Evolutionary conservation across 2,888 invertebrate genomes (phyloP), one percentile per base, ranked within the genome.

Genomic region (Lasius platythorax): DNA sequence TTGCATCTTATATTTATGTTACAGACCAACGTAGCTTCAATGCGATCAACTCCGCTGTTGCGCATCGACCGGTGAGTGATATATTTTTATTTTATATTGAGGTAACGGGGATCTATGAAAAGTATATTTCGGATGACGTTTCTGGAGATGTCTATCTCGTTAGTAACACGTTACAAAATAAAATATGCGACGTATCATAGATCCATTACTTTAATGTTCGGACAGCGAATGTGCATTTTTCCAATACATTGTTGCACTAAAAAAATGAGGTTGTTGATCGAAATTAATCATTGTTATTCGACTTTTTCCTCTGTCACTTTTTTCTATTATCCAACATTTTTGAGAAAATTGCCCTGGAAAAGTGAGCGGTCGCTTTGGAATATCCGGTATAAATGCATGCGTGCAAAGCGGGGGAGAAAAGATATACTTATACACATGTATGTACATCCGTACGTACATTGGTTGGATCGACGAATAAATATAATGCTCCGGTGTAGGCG

Each of bases 391-490:
- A 53, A 53, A 53, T 53, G 8, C 8, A 53, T n/a, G 2, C 4
- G 15, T 46, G 15, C 4, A 46, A 46, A 0, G 15, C n/a, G n/a
- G n/a, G 0, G 53, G 53, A 53, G n/a, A 53, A 18, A 5, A 46
- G 46, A 46, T 46, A 2, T 18, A 2, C 53, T 53, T 72, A 56
- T 53, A 53, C 63, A 43, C 46, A 50, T 33, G 23, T 43, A 61
- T 61, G 46, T 40, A 40, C 18, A 18, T 67, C 61, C 50, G 67
- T 78, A 85, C 66, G 73, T 76, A 85, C 64, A 81, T 84, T 81
- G 76, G 64, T 58, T 56, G 63, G 53, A 84, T 64, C 53, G 46
- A 50, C 53, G 82, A 84, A 82, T 72, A 79, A 79, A 79, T 79
- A 79, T 72, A 81, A 81, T 72, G 50, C 73, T 18, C 18, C 43